Base-by-base conservation (phyloP, 2,797 vertebrate genomes). In the Carduelis carduelis region DNA sequence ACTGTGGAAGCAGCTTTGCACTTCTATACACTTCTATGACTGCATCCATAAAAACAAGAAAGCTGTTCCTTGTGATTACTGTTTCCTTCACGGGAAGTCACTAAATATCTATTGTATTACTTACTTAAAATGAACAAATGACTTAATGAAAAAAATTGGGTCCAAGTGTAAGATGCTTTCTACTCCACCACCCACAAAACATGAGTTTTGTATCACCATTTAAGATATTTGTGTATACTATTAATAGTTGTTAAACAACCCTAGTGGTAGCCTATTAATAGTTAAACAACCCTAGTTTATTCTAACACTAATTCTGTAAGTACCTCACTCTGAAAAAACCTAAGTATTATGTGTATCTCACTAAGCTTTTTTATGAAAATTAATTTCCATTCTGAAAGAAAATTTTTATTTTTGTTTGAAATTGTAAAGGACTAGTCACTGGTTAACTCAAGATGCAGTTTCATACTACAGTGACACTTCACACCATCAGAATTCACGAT, bases 311-410 rank as follows among this genome's bases (percentile, higher is more conserved):
- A 56, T 61, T 70, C 43, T 53, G 1, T 12, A 50, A 27, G 30
- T 20, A 60, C 2, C 4, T 11, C 32, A 20, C 7, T 32, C 27
- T 63, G 34, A 22, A 44, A 28, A 77, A 49, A 34, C 47, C 39
- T 23, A 44, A 34, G 50, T 20, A 61, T 22, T 27, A 20, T 0
- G 0, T 27, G 14, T 43, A 11, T 26, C 41, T 68, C 11, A 4
- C 12, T 37, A 68, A 59, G 30, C 2, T 15, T 55, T 71, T 79
- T 34, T 1, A 68, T 28, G 12, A 50, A 37, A 87, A 55, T 30
- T 26, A 3, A 69, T 37, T 81, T 72, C 14, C 5, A 35, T 69
- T 77, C 41, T 18, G n/a, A 60, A 80, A 64, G 41, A 55, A 50
- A 72, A 10, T 7, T 27, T 41, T 85, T 47, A 19, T n/a, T 80